Evolutionary conservation across 37 sponge, comb jelly and placozoan species (phyloP), one percentile per base, ranked within the genome.

Genomic region (Spongilla lacustris): DNA sequence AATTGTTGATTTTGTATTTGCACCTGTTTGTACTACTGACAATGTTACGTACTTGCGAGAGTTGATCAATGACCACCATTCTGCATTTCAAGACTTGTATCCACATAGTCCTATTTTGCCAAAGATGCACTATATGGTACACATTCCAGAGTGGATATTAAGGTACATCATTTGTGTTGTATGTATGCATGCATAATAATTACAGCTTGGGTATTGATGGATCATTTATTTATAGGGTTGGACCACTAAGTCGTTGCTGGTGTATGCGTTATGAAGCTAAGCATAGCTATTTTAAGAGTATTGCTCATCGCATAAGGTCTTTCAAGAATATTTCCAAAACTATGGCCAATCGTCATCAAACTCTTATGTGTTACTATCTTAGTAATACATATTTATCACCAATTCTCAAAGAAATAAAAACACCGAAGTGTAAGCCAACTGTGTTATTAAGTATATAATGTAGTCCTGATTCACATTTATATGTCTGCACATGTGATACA

Each of bases 181-280:
- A n/a, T n/a, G n/a, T n/a, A 8, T 46, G 46, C 8, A 46, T 46
- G 46, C 46, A 8, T 46, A 46, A n/a, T n/a, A n/a, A n/a, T n/a
- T n/a, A n/a, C n/a, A 46, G 46, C 46, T 46, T 46, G 4, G 46
- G 4, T 46, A 46, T 46, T 8, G 8, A 10, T 46, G 46, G 8
- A 10, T 46, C 8, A 46, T 46, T 46, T 46, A 46, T 14, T 11
- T 66, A 31, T 85, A 91, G 92, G 69, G 78, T 27, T 87, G 92
- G 92, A 4, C 92, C 92, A 76, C 74, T 87, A 46, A 35, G 32
- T 11, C 68, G 84, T 4, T 26, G 77, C 25, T 91, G 92, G 92
- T 91, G 92, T 48, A 91, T 91, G 92, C 48, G 92, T 35, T 91
- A 79, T 73, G 92, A 91, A 49, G 92, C 75, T 32, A 91, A 91